phyloP scores from a whole-genome alignment of 2,113 vertebrate species.

The Gopherus evgoodei region DNA sequence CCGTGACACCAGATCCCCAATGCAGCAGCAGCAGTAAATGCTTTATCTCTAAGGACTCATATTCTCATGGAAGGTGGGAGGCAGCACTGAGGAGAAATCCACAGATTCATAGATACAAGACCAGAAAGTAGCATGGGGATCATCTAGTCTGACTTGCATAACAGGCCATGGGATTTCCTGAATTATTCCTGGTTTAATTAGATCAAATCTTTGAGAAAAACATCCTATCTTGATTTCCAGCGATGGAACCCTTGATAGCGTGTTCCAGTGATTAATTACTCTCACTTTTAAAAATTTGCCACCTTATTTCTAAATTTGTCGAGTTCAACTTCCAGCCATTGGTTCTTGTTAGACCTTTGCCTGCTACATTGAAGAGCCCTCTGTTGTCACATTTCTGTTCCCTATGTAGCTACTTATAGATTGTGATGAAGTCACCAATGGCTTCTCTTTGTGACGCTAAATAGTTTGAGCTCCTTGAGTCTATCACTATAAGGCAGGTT shows the following conservation, averaged over 20 bases:
- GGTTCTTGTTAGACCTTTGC: too few species aligned
- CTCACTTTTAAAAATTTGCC: neutral
- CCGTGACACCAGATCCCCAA: neutral
- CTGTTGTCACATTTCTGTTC: too few species aligned
- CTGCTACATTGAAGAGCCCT: too few species aligned
- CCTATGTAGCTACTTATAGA: too few species aligned
- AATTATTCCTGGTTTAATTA: neutral
- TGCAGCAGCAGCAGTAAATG: neutral
- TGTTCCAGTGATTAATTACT: neutral
- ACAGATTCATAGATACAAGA: neutral
- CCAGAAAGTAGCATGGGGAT: neutral
- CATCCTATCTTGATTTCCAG: neutral
- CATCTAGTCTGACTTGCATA: neutral
- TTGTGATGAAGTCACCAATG: too few species aligned
- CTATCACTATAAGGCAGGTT: neutral
- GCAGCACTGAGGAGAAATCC: neutral
- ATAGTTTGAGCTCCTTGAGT: neutral
- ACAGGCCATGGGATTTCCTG: neutral
- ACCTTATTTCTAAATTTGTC: too few species aligned
- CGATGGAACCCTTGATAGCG: neutral
- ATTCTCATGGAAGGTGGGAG: neutral
- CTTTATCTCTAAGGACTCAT: neutral
- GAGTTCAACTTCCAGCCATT: too few species aligned
- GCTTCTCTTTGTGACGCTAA: too few species aligned
- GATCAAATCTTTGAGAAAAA: neutral